These are phyloP conservation scores for Alexandromys fortis DNA, from an alignment of 2,113 vertebrate genomes.

Conservation along the genomic window DNA sequence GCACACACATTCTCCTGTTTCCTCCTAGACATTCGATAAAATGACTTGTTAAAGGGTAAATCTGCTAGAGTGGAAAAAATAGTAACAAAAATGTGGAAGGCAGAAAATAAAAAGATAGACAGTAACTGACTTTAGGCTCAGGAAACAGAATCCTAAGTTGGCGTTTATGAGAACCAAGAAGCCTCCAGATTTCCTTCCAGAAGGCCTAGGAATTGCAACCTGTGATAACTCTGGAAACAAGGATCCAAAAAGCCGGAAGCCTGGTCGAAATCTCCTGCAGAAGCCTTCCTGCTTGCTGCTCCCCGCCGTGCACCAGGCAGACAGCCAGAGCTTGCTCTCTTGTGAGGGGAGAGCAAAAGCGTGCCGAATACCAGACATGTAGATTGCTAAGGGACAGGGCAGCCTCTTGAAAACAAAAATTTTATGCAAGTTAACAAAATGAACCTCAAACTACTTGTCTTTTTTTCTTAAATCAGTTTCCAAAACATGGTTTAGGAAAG, in stretches of 20 bases:
- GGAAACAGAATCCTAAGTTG: background rate
- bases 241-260: background rate
- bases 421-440: background rate
- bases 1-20: background rate
- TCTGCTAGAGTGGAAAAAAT: background rate
- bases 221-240: background rate
- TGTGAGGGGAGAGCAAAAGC: background rate
- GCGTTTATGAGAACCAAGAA: background rate
- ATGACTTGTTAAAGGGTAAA: background rate
- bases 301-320: accelerated
- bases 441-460: background rate
- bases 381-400: too few species aligned
- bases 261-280: background rate
- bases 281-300: background rate
- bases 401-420: background rate
- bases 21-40: background rate
- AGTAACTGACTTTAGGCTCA: background rate
- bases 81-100: background rate
- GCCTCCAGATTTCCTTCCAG: background rate
- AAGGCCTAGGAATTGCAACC: background rate
- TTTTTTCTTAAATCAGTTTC: background rate
- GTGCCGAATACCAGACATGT: background rate
- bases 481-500: background rate
- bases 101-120: too few species aligned
- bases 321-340: background rate